These are phyloP conservation scores for Torymus auratus DNA, from an alignment of 2,888 invertebrate species.

Conservation along the genomic window DNA sequence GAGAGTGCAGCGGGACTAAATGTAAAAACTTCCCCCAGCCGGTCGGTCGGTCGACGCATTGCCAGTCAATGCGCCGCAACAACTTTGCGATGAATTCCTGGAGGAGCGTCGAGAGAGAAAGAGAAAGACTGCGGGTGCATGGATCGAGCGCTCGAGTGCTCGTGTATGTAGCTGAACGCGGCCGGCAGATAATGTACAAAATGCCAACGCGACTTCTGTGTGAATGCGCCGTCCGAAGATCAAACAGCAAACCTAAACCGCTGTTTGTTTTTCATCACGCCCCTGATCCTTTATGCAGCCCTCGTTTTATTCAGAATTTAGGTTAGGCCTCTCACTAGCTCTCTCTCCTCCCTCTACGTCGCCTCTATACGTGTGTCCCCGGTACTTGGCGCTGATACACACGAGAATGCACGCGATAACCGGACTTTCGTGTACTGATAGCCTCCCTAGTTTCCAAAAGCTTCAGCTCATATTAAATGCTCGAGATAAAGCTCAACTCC, in stretches of 20 bases:
- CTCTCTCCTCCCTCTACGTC: neutral
- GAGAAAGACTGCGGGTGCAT: neutral
- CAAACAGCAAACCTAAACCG: constrained; percentile 77
- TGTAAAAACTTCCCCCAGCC: constrained; percentile 21
- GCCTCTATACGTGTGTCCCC: neutral
- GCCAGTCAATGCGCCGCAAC: constrained; percentile 23
- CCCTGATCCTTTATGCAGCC: constrained; percentile 75
- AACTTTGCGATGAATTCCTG: constrained; percentile 47
- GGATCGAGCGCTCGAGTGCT: neutral
- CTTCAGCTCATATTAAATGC: constrained; percentile 25
- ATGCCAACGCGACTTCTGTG: constrained; percentile 71
- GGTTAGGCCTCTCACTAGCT: constrained; percentile 68
- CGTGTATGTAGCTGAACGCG: constrained; percentile 61
- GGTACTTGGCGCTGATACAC: constrained; percentile 9
- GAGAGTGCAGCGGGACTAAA: constrained; percentile 5
- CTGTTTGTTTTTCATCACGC: constrained; percentile 77
- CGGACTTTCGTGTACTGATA: constrained; percentile 3
- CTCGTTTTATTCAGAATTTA: constrained; percentile 76
- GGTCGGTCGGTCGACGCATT: constrained; percentile 1
- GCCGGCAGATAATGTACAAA: constrained; percentile 74
- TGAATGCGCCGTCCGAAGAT: constrained; percentile 75
- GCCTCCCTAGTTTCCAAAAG: constrained; percentile 12
- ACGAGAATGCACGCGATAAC: constrained; percentile 10
- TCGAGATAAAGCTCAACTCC: neutral
- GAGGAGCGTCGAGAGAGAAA: constrained; percentile 15